Base-by-base conservation (phyloP, 2,113 vertebrate genomes). In the Corythaixoides concolor region DNA sequence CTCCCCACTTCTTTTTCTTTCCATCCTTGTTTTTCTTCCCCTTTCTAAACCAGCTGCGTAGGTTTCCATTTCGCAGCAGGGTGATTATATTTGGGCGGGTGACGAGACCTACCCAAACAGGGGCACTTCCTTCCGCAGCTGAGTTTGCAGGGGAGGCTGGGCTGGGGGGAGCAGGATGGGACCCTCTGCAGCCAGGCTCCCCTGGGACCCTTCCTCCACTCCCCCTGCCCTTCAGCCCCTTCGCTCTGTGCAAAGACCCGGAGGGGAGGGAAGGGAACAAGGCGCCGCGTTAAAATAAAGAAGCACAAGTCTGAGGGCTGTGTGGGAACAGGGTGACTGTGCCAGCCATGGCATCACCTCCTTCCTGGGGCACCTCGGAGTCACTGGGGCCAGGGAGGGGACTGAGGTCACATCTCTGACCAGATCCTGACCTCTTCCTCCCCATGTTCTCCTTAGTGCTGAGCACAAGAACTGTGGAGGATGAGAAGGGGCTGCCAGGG, bases 261-360 rank as follows among this genome's bases (percentile, higher is more conserved):
- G n/a, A 22, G 27, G 19, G 33, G n/a, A 22, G 27, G 19, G 33
- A 56, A 32, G 32, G 8, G 15, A 55, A 33, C 0, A 3, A 62
- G 9, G 6, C 6, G 0, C 28, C 21, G 11, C 12, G 21, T 24
- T 17, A 55, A 79, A 74, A 74, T 50, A 30, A 60, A 74, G 74
- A 37, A 74, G n/a, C 26, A 33, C 22, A 49, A 68, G 26, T 32
- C 8, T 35, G 43, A 75, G 63, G 37, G 17, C 12, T 77, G 37
- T 28, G 39, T 27, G 52, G 64, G 43, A 66, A 39, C 5, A 7
- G 7, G 21, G 17, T 35, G 52, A 66, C 78, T 3, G 1, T 49
- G 14, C 20, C 0, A 2, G 11, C 33, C 1, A 0, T 2, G 0
- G 23, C 52, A 64, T 19, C 24, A 7, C 19, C 16, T 39, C 28